Conservation (phyloP, 2,113 vertebrate genomes). For the Neofelis nebulosa region DNA sequence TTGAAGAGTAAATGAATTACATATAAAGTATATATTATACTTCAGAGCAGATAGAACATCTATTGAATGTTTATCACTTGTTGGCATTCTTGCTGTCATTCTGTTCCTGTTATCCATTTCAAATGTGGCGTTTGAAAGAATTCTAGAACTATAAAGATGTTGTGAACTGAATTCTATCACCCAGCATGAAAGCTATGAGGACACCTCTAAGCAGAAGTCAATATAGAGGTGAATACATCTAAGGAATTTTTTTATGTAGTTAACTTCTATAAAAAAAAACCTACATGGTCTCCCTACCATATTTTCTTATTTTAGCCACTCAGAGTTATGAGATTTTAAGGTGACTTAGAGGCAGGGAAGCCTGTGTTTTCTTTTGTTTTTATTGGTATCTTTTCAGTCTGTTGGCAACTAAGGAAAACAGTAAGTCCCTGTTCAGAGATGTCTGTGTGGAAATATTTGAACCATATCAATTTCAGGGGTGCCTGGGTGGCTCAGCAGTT, state of each 20-base stretch:
- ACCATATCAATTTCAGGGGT: conserved; percentile 18
- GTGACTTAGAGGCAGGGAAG: background rate
- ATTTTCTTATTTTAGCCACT: background rate
- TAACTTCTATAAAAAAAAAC: background rate
- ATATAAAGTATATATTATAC: background rate
- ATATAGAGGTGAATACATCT: background rate
- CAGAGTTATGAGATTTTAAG: background rate
- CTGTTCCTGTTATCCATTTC: background rate
- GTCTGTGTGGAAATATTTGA: conserved; percentile 23
- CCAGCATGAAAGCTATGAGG: background rate
- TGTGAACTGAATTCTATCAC: background rate
- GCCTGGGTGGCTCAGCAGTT: no score
- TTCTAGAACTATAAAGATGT: background rate
- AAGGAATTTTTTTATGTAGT: background rate
- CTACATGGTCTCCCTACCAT: background rate
- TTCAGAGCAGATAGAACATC: background rate
- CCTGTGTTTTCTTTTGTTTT: background rate
- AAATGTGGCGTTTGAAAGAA: background rate
- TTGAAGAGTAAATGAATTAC: background rate
- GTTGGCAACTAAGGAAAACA: background rate
- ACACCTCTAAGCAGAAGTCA: background rate
- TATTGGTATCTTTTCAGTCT: background rate
- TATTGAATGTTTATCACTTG: background rate
- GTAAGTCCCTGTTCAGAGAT: background rate
- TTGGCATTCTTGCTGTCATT: background rate